These are phyloP conservation scores for Homalodisca vitripennis DNA, from an alignment of 1,140 invertebrate species.

Conservation along the genomic window DNA sequence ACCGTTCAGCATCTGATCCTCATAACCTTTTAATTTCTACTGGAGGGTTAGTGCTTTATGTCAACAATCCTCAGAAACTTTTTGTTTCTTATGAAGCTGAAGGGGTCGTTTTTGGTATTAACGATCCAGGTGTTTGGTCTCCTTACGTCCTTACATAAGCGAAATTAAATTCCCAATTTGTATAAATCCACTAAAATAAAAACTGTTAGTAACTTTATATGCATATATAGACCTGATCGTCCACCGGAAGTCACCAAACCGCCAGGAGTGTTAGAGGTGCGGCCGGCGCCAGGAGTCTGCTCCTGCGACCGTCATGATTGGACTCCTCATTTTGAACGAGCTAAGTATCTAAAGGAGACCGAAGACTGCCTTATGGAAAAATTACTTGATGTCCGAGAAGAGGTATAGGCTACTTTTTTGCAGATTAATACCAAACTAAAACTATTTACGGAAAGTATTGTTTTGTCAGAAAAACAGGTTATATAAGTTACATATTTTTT, in stretches of 20 bases:
- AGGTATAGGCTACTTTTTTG: conserved; percentile 5
- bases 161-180: neutral
- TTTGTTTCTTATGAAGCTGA: neutral
- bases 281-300: conserved; percentile 6
- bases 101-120: neutral
- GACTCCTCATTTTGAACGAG: conserved; percentile 20
- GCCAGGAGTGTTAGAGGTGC: conserved; percentile 7
- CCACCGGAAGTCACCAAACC: conserved; percentile 26
- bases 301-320: conserved; percentile 23
- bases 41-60: neutral
- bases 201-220: too few relatives aligned
- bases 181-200: too few relatives aligned
- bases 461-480: too few relatives aligned
- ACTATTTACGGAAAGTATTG: too few relatives aligned
- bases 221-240: conserved; percentile 1
- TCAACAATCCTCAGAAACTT: neutral
- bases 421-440: neutral
- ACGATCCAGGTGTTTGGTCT: neutral
- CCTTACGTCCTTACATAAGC: neutral
- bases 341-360: conserved; percentile 9
- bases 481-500: too few relatives aligned
- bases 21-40: neutral
- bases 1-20: conserved; percentile 2
- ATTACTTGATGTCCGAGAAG: conserved; percentile 8
- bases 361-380: conserved; percentile 22